Evolutionary conservation across 2,113 vertebrate species (phyloP).

Genomic region (Plecturocebus donacophilus): DNA sequence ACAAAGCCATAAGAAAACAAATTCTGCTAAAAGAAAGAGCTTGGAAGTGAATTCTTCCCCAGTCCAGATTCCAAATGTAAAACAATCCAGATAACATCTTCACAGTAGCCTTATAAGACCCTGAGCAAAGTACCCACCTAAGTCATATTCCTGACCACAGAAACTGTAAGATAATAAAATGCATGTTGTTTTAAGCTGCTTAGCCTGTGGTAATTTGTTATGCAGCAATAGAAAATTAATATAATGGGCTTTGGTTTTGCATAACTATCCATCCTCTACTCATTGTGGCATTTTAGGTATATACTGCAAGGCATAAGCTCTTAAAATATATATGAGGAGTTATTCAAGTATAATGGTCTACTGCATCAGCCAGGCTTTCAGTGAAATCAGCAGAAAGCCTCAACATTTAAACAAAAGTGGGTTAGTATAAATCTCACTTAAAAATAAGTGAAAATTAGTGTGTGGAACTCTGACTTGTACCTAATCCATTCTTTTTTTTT

Average conservation of each 20-base stretch:
- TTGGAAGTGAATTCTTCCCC: background rate
- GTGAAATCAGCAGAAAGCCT: background rate
- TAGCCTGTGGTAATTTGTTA: background rate
- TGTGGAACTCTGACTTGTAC: background rate
- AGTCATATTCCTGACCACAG: background rate
- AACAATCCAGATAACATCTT: background rate
- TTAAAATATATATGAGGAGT: background rate
- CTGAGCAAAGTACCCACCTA: background rate
- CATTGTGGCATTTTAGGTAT: too few species aligned
- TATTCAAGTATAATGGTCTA: background rate
- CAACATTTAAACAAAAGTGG: background rate
- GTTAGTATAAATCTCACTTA: background rate
- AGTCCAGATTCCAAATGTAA: background rate
- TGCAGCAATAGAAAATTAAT: background rate
- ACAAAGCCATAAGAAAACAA: background rate
- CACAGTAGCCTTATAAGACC: background rate
- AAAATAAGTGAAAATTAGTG: background rate
- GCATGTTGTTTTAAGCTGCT: background rate
- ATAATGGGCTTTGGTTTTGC: background rate
- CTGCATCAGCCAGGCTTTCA: too few species aligned
- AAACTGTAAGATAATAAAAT: background rate
- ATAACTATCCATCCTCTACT: background rate
- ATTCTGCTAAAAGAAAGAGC: background rate
- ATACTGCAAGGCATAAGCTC: background rate
- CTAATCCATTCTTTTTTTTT: background rate